Evolutionary conservation across 1,140 invertebrate species (phyloP), one percentile per base, ranked within the genome.

Genomic region (Heliconius congener): DNA sequence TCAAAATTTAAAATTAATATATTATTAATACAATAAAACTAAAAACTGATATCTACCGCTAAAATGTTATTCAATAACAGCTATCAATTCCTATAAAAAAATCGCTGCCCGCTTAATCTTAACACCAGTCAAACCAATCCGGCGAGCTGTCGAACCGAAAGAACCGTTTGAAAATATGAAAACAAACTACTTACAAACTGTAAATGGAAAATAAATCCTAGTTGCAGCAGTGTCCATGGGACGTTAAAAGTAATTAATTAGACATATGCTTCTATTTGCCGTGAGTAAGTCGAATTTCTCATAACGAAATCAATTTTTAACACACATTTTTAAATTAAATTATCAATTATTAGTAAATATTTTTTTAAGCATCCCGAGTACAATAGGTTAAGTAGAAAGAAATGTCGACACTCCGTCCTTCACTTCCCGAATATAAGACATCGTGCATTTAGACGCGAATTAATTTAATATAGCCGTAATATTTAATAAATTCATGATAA

Each of bases 91-190:
- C 2, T 19, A 27, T 19, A 39, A 42, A 66, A 39, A 66, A n/a
- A 46, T 60, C 80, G 85, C 86, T 82, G 27, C 37, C 57, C 82
- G 81, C 81, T 82, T 13, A 19, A 52, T 76, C 78, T 60, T 52
- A 78, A 23, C 34, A n/a, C 50, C 70, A 30, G 66, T 46, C 42
- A 42, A 74, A 74, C 74, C 75, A 73, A 77, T 78, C 74, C 79
- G 81, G 81, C 74, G 76, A 86, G 80, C 86, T 87, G 85, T 90
- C 87, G 86, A 87, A 89, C 78, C 80, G 81, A 90, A 91, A 90
- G 87, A 91, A 90, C 87, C 86, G 84, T 88, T 86, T 80, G 81
- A 82, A 85, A 87, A 87, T 87, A 88, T 86, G 81, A 77, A 83
- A 88, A 86, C 86, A 83, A 88, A 76, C 79, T 80, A 80, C 79